Percentiles rank a stretch among this genome's conserved stretches.
Conservation (phyloP, 2,797 vertebrate genomes). For the Enteromius fasciolatus region DNA sequence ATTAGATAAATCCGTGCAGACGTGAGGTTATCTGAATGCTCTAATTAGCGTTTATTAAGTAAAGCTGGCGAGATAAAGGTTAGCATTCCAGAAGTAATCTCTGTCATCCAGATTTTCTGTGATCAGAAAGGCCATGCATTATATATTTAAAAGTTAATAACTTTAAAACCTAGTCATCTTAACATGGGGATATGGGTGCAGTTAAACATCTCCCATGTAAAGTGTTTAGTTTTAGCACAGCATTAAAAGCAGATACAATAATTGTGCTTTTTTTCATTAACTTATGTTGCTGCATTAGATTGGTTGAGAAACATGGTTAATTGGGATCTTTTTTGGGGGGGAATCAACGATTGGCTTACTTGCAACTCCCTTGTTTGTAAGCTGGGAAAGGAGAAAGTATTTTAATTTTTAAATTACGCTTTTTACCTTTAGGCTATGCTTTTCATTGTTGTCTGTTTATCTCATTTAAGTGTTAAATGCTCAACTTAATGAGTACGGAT, state of each 20-base stretch:
- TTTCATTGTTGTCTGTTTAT: conserved; percentile 47
- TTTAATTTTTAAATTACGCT: neutral
- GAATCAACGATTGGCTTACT: neutral
- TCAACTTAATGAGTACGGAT: conserved; percentile 26
- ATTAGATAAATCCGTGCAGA: conserved; percentile 42
- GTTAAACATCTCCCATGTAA: neutral
- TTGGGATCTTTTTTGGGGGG: neutral
- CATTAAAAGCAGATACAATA: neutral
- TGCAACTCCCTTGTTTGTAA: neutral
- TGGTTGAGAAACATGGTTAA: neutral
- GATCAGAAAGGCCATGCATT: conserved; percentile 60
- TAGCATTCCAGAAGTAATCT: conserved; percentile 71
- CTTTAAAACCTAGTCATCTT: neutral
- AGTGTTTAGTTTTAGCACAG: neutral
- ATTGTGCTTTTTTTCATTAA: neutral
- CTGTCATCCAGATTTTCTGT: conserved; percentile 47
- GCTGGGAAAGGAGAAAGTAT: neutral
- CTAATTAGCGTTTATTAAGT: conserved; percentile 44
- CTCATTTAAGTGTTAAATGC: conserved; percentile 32
- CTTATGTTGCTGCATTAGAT: neutral
- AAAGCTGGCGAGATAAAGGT: conserved; percentile 70
- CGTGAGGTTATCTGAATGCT: conserved; percentile 28
- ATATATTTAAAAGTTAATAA: conserved; percentile 52
- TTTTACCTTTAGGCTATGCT: conserved; percentile 14
- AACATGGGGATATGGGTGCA: neutral